A percentile compares a stretch with the other conserved stretches of the same genome.
These are phyloP conservation scores for Poeciliopsis retropinna DNA, from an alignment of 2,113 vertebrate genomes.

Conservation along the genomic window DNA sequence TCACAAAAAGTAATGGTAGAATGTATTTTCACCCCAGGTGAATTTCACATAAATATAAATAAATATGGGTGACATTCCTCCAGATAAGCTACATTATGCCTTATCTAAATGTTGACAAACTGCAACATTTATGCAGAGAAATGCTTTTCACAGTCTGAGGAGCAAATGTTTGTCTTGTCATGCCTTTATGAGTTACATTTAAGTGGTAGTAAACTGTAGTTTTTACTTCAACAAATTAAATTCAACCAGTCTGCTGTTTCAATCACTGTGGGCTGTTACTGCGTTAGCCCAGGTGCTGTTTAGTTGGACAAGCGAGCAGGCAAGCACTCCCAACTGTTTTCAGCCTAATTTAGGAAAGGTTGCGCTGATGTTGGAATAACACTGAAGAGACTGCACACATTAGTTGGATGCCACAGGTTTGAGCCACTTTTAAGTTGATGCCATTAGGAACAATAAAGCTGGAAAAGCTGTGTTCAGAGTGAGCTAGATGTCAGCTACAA, in stretches of 20 bases:
- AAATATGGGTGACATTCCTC: neutral
- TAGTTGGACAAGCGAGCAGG: slow-evolving; percentile 38
- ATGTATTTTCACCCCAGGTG: no score
- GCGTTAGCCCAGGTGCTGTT: slow-evolving; percentile 44
- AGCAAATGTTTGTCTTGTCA: no score
- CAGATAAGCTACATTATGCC: neutral
- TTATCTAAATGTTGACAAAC: neutral
- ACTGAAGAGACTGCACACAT: slow-evolving; percentile 6
- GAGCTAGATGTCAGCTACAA: no score
- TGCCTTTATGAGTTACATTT: no score
- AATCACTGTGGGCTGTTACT: slow-evolving; percentile 62
- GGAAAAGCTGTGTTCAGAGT: neutral
- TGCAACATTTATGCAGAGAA: neutral
- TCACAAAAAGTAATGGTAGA: no score
- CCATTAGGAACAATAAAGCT: neutral
- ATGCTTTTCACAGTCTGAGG: no score
- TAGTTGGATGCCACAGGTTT: slow-evolving; percentile 50
- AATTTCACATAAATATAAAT: neutral
- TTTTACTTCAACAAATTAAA: no score
- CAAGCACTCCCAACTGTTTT: slow-evolving; percentile 19
- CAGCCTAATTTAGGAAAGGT: slow-evolving; percentile 18
- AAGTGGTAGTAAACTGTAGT: no score
- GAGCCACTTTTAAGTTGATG: slow-evolving; percentile 22
- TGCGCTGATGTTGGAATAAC: slow-evolving; percentile 33
- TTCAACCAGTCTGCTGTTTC: slow-evolving; percentile 46